These are phyloP conservation scores for Lasioglossum morio DNA, from an alignment of 2,888 invertebrate genomes.

Conservation along the genomic window DNA sequence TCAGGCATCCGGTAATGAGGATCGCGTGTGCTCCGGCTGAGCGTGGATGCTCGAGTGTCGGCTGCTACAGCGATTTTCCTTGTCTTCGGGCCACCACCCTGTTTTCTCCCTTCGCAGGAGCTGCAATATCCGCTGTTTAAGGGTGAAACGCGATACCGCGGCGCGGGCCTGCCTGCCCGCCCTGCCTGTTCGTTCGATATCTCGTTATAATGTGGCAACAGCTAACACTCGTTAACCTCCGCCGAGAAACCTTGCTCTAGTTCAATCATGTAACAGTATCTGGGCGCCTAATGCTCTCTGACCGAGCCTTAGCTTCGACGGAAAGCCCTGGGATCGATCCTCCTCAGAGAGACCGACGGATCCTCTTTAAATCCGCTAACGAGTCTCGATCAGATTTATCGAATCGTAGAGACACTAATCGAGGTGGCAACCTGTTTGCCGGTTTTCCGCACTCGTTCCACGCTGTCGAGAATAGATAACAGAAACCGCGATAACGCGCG, in stretches of 20 bases:
- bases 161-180: slow-evolving; percentile 15
- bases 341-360: not conserved
- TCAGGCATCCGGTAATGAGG: slow-evolving; percentile 79
- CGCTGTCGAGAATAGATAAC: slow-evolving; percentile 18
- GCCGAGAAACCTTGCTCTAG: slow-evolving; percentile 61
- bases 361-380: slow-evolving; percentile 27
- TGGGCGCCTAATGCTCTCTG: slow-evolving; percentile 37
- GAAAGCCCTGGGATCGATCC: not conserved
- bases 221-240: slow-evolving; percentile 81
- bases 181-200: slow-evolving; percentile 75
- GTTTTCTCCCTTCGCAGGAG: slow-evolving; percentile 49
- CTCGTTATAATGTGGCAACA: slow-evolving; percentile 81
- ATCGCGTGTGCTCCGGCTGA: slow-evolving; percentile 78
- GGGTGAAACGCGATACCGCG: slow-evolving; percentile 82
- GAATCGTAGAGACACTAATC: not conserved
- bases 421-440: slow-evolving; percentile 41
- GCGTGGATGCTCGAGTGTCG: slow-evolving; percentile 65
- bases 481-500: slow-evolving; percentile 36
- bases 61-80: slow-evolving; percentile 59
- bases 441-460: not conserved
- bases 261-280: slow-evolving; percentile 69
- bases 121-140: slow-evolving; percentile 73
- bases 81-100: slow-evolving; percentile 59
- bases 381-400: slow-evolving; percentile 20
- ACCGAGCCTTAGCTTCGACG: slow-evolving; percentile 44